Base-by-base conservation (phyloP, 2,888 invertebrate species). In the Diplolepis rosae region DNA sequence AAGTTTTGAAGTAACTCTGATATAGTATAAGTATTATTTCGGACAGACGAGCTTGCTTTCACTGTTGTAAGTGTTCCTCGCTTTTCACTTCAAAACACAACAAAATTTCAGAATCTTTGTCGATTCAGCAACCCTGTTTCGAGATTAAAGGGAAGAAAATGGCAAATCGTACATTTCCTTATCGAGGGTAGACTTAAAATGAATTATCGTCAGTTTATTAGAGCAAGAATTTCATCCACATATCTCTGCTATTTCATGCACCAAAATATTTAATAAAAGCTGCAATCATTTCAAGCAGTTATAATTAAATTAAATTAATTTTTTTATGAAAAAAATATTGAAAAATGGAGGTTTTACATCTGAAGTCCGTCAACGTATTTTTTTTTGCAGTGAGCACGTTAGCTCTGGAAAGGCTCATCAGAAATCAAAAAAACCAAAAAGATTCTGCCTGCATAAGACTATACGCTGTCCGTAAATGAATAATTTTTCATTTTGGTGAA, bases 1-100 rank as follows among this genome's bases (percentile, higher is more conserved):
- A 76, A 78, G 78, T 76, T 78, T 75, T 61, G 35, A 61, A 61
- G 39, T 39, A 61, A 61, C 61, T 61, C 39, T 61, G 61, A 61
- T 61, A 39, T 39, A 61, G 39, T 61, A 61, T 39, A 61, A 39
- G 61, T 39, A 61, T 61, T 39, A 61, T 39, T 61, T 61, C 24
- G 35, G 35, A 24, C 39, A 24, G n/a, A 61, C 24, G 56, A 56
- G 56, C 56, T 56, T 56, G 35, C 22, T 39, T 45, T 61, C 39
- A n/a, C 39, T 39, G 24, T 61, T 61, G 22, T 39, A 61, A 39
- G n/a, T 35, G 61, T 61, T 39, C 18, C 18, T 11, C 61, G 24
- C 61, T 61, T 61, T 56, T 13, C 35, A 56, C 22, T 61, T 24
- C 39, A 39, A 2, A n/a, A 39, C 24, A 39, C 35, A 13, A 22